Evolutionary conservation across 2,888 invertebrate species (phyloP).

Genomic region (Choreutis nemorana): DNA sequence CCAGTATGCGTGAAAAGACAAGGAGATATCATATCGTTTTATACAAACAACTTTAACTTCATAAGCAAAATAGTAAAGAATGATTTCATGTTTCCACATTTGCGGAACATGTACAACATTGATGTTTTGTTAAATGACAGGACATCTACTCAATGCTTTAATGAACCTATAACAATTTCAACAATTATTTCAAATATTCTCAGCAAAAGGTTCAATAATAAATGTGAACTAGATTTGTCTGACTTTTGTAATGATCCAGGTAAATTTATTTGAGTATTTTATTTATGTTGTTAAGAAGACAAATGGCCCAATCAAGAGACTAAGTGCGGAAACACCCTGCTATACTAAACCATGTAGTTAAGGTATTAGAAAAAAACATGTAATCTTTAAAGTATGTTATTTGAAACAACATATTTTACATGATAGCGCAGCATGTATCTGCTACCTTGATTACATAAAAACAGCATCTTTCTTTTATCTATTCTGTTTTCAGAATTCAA

Average conservation of each 20-base stretch:
- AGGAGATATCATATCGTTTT: conserved; percentile 31
- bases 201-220: conserved; percentile 30
- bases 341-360: too few species aligned
- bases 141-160: conserved; percentile 35
- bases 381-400: neutral
- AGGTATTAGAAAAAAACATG: neutral
- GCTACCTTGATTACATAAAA: neutral
- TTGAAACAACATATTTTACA: neutral
- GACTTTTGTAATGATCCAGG: conserved; percentile 42
- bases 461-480: neutral
- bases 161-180: conserved; percentile 24
- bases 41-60: conserved; percentile 36
- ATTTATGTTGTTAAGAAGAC: neutral
- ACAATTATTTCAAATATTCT: conserved; percentile 37
- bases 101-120: conserved; percentile 38
- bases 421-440: neutral
- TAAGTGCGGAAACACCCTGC: neutral
- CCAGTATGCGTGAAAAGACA: conserved; percentile 29
- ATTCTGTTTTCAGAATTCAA: conserved; percentile 30
- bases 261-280: conserved; percentile 13
- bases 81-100: conserved; percentile 44
- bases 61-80: conserved; percentile 35
- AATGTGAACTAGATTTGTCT: conserved; percentile 38
- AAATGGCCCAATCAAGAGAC: neutral
- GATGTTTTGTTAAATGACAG: conserved; percentile 46